Percentiles rank a stretch among this genome's conserved stretches.
These are phyloP conservation scores for Tachina fera DNA, from an alignment of 2,888 invertebrate species.

Conservation along the genomic window DNA sequence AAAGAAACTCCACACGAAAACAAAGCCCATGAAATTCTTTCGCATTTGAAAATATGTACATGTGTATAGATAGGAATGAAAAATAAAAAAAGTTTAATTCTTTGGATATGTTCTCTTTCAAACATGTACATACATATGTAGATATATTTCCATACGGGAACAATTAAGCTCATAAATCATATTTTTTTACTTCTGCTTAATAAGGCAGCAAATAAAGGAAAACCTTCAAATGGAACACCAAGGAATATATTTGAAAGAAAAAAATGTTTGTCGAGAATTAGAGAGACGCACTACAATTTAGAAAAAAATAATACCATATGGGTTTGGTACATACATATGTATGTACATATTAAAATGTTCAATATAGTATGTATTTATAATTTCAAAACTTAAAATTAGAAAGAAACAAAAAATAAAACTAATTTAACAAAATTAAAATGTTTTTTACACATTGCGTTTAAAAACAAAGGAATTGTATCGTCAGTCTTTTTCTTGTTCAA, in stretches of 20 bases:
- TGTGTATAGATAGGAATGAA: neutral
- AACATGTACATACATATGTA: too few relatives aligned
- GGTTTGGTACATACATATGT: slow-evolving; percentile 4
- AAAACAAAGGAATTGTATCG: neutral
- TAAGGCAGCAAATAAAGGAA: slow-evolving; percentile 26
- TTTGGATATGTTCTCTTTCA: slow-evolving; percentile 46
- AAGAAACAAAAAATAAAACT: slow-evolving; percentile 27
- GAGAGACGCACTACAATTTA: slow-evolving; percentile 20
- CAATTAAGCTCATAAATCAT: slow-evolving; percentile 70
- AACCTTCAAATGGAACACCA: slow-evolving; percentile 61
- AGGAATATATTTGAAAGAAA: slow-evolving; percentile 18
- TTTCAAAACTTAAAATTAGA: slow-evolving; percentile 10
- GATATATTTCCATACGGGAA: slow-evolving; percentile 65
- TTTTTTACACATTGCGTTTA: slow-evolving; percentile 15
- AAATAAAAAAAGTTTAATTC: slow-evolving; percentile 2
- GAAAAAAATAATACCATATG: slow-evolving; percentile 57
- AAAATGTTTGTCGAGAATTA: slow-evolving; percentile 48
- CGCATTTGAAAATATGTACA: slow-evolving; percentile 18
- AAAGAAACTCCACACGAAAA: neutral
- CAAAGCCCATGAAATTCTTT: slow-evolving; percentile 40
- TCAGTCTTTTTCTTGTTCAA: neutral
- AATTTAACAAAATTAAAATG: slow-evolving; percentile 32
- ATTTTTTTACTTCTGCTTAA: slow-evolving; percentile 47
- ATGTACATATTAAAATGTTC: slow-evolving; percentile 21
- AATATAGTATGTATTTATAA: slow-evolving; percentile 18